Percentiles rank a stretch among this genome's conserved stretches.
Evolutionary conservation across 2,888 invertebrate genomes (phyloP).

Genomic region (Temnothorax ravouxi): DNA sequence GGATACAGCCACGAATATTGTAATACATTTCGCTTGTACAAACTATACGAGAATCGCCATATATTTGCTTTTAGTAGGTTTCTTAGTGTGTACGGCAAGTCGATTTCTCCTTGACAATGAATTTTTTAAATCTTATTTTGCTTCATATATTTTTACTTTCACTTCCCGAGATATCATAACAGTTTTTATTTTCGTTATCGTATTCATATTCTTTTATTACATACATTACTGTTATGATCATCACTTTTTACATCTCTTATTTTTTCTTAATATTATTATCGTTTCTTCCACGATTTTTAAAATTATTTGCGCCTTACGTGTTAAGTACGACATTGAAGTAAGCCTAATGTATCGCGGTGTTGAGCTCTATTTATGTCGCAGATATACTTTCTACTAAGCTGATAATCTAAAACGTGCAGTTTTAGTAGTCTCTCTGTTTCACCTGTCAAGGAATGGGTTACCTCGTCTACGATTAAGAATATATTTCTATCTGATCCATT

Average conservation of each 20-base stretch:
- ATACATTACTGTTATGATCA: not conserved
- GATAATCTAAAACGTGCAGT: conserved; percentile 5
- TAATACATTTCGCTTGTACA: not conserved
- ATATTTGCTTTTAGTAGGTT: not conserved
- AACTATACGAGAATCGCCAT: not conserved
- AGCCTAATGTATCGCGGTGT: not conserved
- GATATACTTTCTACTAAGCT: conserved; percentile 5
- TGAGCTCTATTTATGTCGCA: not conserved
- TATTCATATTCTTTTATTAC: not conserved
- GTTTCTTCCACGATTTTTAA: not conserved
- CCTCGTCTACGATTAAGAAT: conserved; percentile 40
- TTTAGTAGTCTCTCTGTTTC: conserved; percentile 5
- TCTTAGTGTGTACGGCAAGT: not conserved
- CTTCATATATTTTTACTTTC: not conserved
- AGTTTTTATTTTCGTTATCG: not conserved
- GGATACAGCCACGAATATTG: not conserved
- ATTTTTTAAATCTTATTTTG: not conserved
- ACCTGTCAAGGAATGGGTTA: not conserved
- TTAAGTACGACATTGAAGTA: not conserved
- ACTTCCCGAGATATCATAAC: not conserved
- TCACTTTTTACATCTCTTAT: not conserved
- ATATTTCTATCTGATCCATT: conserved; percentile 51
- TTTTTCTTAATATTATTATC: not conserved
- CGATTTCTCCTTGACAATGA: not conserved
- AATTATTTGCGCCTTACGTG: not conserved